Base-by-base conservation (phyloP, 2,888 invertebrate species). In the Drosophila eohydei region DNA sequence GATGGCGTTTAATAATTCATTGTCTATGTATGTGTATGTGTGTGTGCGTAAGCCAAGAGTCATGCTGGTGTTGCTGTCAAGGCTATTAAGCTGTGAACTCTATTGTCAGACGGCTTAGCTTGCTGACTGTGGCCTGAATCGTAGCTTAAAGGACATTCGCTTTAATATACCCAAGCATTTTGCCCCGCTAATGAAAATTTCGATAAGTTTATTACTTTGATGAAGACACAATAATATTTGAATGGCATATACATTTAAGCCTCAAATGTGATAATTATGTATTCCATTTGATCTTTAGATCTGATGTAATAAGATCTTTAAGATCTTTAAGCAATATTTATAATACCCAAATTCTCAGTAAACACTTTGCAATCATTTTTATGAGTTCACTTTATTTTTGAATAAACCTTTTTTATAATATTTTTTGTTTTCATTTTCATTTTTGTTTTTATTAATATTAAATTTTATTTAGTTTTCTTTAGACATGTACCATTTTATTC, bases 1-100 rank as follows among this genome's bases (percentile, higher is more conserved):
- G 73, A 71, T 69, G 73, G 69, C 71, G 85, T 74, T 86, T 73
- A 89, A 87, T 87, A 89, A 88, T 89, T 88, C 79, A 86, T 81
- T 54, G 38, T 28, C 38, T 38, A 70, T 56, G 50, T 34, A 41
- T 46, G 56, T 44, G 28, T 44, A 34, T 51, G 43, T 60, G 54
- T 51, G 32, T 38, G 28, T 28, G 26, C 2, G 28, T 14, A 69
- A 34, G 61, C 62, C 56, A 57, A 44, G 59, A 51, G 40, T 57
- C 40, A 36, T 72, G 54, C 57, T 50, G 60, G 61, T 70, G 40
- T 58, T 52, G 54, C 41, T 69, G 57, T 51, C 38, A 60, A 61
- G 64, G 72, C 83, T 71, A 86, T 83, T 88, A 80, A 75, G 78
- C 71, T 74, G 65, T 66, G 66, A 67, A 57, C 67, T 67, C 58